Base-by-base conservation (phyloP, 2,113 vertebrate species). In the Nycticryphes semicollaris region DNA sequence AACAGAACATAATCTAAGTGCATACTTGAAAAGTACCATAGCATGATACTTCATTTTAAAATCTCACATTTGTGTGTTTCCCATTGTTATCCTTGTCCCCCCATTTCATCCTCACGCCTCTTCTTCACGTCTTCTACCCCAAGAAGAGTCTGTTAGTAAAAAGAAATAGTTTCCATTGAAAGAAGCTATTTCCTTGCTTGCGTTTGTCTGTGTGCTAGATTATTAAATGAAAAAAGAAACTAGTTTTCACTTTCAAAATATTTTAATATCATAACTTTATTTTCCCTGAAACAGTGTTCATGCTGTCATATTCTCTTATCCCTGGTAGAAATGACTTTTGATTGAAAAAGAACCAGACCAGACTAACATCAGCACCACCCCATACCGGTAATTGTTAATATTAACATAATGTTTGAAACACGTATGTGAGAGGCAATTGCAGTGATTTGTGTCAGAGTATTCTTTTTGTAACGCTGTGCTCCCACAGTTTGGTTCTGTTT, bases 211-310 rank as follows among this genome's bases (percentile, higher is more conserved):
- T 54, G 17, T 63, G 48, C 56, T 72, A 10, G 30, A 6, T 47
- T 66, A 47, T 75, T 54, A 72, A 84, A 43, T 53, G 84, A 80
- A 66, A 70, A 80, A 64, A 20, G 37, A 56, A 94, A 93, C 39
- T 41, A 75, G 13, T n/a, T 93, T 91, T 89, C 27, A 67, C 69
- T 91, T 87, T 66, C 51, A 69, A 39, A 95, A 90, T 19, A 75
- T 93, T 95, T 95, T 95, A 84, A 93, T 96, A 93, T 73, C 57
- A 67, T 95, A 62, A 94, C 88, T 59, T 93, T 75, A 79, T 96
- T 96, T 95, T 78, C 77, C 87, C 87, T 78, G 83, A 90, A 90
- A 96, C 45, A 48, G 57, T 47, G 51, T 88, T 94, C 88, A 69
- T 87, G 69, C 91, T 94, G 91, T 92, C 82, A 80, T 63, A n/a